phyloP scores from a whole-genome alignment of 2,113 vertebrate species.

The Blennius ocellaris region DNA sequence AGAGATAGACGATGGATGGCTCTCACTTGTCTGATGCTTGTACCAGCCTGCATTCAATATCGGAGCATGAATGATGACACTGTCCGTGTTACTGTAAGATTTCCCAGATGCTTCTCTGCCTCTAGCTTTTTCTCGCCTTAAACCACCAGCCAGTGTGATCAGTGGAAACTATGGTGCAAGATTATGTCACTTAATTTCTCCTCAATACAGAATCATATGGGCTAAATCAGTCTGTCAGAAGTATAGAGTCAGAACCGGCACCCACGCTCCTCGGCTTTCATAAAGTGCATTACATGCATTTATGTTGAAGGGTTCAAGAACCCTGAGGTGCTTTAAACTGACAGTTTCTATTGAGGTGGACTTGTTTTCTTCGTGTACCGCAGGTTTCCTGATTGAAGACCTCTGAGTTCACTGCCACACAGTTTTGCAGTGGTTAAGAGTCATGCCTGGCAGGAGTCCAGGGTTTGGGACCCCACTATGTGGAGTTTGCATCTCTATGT shows the following conservation, averaged over 20 bases:
- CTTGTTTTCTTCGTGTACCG: background rate
- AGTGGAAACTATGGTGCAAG: slow-evolving; percentile 17
- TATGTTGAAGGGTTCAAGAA: slow-evolving; percentile 19
- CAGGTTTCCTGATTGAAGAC: background rate
- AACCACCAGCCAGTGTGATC: slow-evolving; percentile 19
- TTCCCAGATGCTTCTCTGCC: slow-evolving; percentile 38
- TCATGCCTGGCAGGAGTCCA: too few relatives aligned
- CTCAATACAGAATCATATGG: slow-evolving; percentile 32
- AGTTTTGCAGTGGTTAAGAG: too few relatives aligned
- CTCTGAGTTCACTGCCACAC: too few relatives aligned
- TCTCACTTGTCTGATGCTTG: slow-evolving; percentile 7
- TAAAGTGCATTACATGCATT: slow-evolving; percentile 33
- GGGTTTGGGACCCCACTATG: too few relatives aligned
- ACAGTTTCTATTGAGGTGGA: slow-evolving; percentile 8
- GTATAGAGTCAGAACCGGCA: slow-evolving; percentile 9
- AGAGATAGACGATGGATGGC: background rate
- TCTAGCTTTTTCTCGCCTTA: slow-evolving; percentile 15
- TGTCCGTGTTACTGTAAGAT: slow-evolving; percentile 28
- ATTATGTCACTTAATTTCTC: slow-evolving; percentile 46
- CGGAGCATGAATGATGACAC: slow-evolving; percentile 15
- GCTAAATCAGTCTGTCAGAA: slow-evolving; percentile 42
- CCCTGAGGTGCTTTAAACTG: slow-evolving; percentile 4
- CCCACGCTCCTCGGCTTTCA: slow-evolving; percentile 19
- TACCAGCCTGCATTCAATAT: slow-evolving; percentile 25
- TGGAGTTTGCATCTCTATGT: too few relatives aligned